Conservation (phyloP, 2,113 vertebrate genomes). For the Tragulus kanchil region DNA sequence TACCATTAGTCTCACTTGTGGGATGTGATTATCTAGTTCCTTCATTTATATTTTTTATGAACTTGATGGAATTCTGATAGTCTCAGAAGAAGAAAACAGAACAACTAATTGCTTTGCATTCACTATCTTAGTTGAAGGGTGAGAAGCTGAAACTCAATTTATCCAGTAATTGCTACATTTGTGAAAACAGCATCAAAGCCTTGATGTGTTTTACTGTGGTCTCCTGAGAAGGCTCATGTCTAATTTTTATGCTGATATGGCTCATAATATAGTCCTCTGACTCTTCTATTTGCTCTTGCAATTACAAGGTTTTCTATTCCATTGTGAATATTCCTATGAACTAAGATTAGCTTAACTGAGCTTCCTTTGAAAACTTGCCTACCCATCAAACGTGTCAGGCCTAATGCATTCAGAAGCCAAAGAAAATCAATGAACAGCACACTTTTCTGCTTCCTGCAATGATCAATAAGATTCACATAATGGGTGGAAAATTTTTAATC, state of each 20-base stretch:
- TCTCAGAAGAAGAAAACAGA: conserved; percentile 75
- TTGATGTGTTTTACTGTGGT: conserved; percentile 82
- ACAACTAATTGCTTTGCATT: conserved; percentile 88
- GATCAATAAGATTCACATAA: conserved; percentile 90
- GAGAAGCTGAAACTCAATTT: conserved; percentile 88
- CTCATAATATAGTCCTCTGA: conserved; percentile 86
- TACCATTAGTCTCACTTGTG: conserved; percentile 62
- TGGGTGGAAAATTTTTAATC: conserved; percentile 89
- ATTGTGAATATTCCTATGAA: conserved; percentile 88
- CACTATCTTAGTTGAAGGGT: conserved; percentile 87
- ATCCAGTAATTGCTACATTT: conserved; percentile 88
- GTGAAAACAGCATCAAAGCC: conserved; percentile 87
- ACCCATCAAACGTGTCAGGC: conserved; percentile 87
- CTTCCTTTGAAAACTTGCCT: conserved; percentile 88
- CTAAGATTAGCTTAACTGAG: conserved; percentile 88
- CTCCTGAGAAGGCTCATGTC: conserved; percentile 85
- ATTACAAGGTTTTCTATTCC: conserved; percentile 87
- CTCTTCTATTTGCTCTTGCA: conserved; percentile 88
- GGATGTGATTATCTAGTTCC: conserved; percentile 81
- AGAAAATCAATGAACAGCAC: conserved; percentile 90
- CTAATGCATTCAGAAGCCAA: conserved; percentile 88
- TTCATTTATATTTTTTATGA: conserved; percentile 83
- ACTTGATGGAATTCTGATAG: conserved; percentile 86
- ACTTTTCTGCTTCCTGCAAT: conserved; percentile 88
- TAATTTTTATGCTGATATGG: conserved; percentile 88